Percentiles rank a stretch among this genome's conserved stretches.
phyloP scores from a whole-genome alignment of 2,888 invertebrate species.

The Drosophila mimetica region DNA sequence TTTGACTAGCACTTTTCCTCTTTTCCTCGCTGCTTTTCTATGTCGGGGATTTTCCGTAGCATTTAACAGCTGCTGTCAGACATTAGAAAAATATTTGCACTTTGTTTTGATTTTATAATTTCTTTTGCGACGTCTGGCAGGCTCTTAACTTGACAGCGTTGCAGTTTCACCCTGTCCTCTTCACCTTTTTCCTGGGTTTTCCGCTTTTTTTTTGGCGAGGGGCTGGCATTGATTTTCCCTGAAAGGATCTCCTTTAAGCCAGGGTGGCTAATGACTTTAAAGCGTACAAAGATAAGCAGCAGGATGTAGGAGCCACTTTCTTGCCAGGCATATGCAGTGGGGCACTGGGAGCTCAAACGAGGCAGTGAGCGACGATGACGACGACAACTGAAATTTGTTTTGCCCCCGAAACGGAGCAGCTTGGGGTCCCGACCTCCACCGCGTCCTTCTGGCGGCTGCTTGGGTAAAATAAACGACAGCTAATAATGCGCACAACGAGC shows the following conservation, averaged over 20 bases:
- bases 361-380: conserved; percentile 50
- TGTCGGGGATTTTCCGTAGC: conserved; percentile 24
- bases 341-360: conserved; percentile 24
- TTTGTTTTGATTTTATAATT: conserved; percentile 57
- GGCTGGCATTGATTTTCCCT: conserved; percentile 56
- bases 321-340: conserved; percentile 55
- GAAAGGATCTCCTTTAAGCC: conserved; percentile 30
- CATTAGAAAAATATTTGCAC: conserved; percentile 73
- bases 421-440: conserved; percentile 22
- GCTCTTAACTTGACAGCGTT: conserved; percentile 48
- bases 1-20: conserved; percentile 21
- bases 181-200: conserved; percentile 26
- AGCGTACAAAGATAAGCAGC: conserved; percentile 72
- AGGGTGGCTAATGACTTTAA: conserved; percentile 76
- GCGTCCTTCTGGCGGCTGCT: conserved; percentile 40
- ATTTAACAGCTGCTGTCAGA: conserved; percentile 61
- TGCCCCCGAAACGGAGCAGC: conserved; percentile 37
- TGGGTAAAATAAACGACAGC: conserved; percentile 79
- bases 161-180: conserved; percentile 22
- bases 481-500: conserved; percentile 79
- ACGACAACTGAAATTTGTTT: conserved; percentile 72
- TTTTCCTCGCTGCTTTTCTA: conserved; percentile 12
- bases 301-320: conserved; percentile 38
- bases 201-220: conserved; percentile 7
- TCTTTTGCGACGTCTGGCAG: conserved; percentile 45